Evolutionary conservation across 2,113 vertebrate genomes (phyloP).

Genomic region (Limanda limanda): DNA sequence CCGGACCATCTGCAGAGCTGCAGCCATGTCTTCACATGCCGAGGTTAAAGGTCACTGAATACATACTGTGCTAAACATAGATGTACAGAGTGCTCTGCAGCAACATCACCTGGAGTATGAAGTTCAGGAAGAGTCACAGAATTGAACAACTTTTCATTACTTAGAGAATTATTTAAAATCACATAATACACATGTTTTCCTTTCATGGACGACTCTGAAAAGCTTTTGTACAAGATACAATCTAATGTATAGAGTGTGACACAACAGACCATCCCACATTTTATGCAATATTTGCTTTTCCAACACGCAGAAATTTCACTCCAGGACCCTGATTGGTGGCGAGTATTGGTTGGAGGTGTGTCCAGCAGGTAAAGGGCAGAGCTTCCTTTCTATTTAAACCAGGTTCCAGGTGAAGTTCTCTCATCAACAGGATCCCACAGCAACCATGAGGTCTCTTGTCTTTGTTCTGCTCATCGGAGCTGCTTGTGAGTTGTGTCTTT

Average conservation of each 20-base stretch:
- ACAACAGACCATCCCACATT: neutral
- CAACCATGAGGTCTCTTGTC: conserved; percentile 75
- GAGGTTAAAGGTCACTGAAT: conserved; percentile 1
- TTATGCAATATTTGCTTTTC: conserved; percentile 11
- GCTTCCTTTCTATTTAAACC: neutral
- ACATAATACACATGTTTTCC: too few species aligned
- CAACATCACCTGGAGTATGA: neutral
- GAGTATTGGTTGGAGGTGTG: too few species aligned
- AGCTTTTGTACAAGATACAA: conserved; percentile 48
- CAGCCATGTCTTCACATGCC: neutral
- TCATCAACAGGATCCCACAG: conserved; percentile 54
- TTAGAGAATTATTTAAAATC: neutral
- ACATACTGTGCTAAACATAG: neutral
- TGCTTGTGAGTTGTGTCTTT: neutral
- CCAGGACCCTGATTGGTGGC: neutral
- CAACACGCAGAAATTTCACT: neutral
- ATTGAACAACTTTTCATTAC: too few species aligned
- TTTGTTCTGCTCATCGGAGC: neutral
- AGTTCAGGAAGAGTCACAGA: neutral
- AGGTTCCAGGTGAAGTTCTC: conserved; percentile 8
- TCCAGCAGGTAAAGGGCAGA: too few species aligned
- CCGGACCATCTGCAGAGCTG: conserved; percentile 42
- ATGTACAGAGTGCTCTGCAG: neutral
- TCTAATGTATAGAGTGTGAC: too few species aligned
- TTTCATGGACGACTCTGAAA: too few species aligned